These are phyloP conservation scores for Tenrec ecaudatus DNA, from an alignment of 2,113 vertebrate genomes.

Conservation along the genomic window DNA sequence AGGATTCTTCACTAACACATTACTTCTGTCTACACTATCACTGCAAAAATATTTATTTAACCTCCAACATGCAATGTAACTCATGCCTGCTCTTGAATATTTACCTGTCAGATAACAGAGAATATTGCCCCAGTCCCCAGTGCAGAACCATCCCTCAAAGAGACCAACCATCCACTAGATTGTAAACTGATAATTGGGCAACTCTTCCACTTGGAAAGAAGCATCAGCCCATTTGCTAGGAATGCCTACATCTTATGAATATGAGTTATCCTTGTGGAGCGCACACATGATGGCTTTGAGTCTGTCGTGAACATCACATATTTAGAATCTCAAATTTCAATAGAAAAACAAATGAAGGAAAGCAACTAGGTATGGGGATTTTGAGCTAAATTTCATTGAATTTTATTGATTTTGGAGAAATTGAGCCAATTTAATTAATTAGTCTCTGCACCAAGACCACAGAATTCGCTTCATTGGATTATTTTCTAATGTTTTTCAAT, in stretches of 20 bases:
- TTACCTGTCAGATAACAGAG: not conserved
- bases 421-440: not conserved
- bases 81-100: not conserved
- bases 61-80: not conserved
- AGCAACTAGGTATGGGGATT: not conserved
- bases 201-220: not conserved
- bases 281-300: not conserved
- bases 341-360: not conserved
- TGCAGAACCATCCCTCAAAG: not conserved
- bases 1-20: not conserved
- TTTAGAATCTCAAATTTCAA: not conserved
- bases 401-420: not conserved
- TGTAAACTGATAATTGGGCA: not conserved
- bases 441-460: not conserved
- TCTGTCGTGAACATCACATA: not conserved
- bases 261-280: not conserved
- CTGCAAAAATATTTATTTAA: not conserved
- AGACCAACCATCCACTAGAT: not conserved
- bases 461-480: not conserved
- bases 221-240: not conserved
- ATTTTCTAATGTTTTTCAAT: not conserved
- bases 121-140: not conserved
- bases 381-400: not conserved
- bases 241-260: not conserved
- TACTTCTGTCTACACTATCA: not conserved